Evolutionary conservation across 2,888 invertebrate genomes (phyloP).

Genomic region (Chelonus formosanus): DNA sequence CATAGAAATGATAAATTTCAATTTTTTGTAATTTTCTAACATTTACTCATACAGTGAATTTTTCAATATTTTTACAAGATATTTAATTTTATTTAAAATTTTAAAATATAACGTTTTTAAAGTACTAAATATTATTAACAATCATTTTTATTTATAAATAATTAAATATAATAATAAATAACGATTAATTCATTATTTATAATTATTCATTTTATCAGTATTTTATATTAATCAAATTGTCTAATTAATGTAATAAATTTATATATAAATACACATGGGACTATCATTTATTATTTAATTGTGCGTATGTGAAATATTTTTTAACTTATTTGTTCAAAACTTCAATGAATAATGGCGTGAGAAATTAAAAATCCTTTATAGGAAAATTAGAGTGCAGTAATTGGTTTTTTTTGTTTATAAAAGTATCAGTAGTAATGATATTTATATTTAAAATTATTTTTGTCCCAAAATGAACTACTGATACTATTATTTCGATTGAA

Average conservation of each 20-base stretch:
- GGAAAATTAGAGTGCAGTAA: too few relatives aligned
- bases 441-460: too few relatives aligned
- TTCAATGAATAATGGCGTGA: not conserved
- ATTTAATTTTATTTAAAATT: slow-evolving; percentile 6
- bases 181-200: slow-evolving; percentile 16
- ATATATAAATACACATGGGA: slow-evolving; percentile 33
- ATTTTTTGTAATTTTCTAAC: slow-evolving; percentile 3
- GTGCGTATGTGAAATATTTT: slow-evolving; percentile 10
- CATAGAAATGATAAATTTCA: too few relatives aligned
- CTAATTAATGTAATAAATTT: slow-evolving; percentile 42
- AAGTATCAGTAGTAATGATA: too few relatives aligned
- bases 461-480: too few relatives aligned
- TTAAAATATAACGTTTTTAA: too few relatives aligned
- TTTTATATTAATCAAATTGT: slow-evolving; percentile 42
- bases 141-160: not conserved
- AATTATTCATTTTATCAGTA: slow-evolving; percentile 37
- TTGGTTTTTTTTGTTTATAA: too few relatives aligned
- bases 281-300: slow-evolving; percentile 9
- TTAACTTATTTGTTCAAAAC: not conserved
- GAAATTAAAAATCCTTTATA: too few relatives aligned
- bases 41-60: slow-evolving; percentile 33
- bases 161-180: slow-evolving; percentile 7
- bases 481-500: too few relatives aligned
- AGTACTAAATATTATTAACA: not conserved
- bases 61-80: slow-evolving; percentile 1